Evolutionary conservation across 2,888 invertebrate species (phyloP).

Genomic region (Perdita meconis): DNA sequence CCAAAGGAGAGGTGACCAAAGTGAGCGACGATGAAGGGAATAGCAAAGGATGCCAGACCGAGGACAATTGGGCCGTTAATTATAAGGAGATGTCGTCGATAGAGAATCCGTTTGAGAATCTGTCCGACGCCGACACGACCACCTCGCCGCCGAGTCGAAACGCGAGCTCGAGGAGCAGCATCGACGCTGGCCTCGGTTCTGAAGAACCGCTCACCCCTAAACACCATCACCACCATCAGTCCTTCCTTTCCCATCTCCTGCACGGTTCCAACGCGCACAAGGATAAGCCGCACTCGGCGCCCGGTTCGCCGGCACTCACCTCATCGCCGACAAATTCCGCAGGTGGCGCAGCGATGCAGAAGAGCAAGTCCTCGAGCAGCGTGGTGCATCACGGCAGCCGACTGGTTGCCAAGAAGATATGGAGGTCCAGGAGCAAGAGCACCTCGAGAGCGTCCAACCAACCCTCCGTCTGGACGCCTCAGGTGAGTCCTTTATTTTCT

Average conservation of each 20-base stretch:
- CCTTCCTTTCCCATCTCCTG: slow-evolving; percentile 87
- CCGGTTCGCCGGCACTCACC: slow-evolving; percentile 85
- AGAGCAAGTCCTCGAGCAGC: slow-evolving; percentile 94
- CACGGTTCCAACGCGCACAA: slow-evolving; percentile 85
- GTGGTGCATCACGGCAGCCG: slow-evolving; percentile 90
- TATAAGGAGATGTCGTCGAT: slow-evolving; percentile 85
- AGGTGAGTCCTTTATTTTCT: slow-evolving; percentile 87
- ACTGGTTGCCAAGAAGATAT: slow-evolving; percentile 93
- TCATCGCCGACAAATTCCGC: slow-evolving; percentile 84
- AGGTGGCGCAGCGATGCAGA: slow-evolving; percentile 92
- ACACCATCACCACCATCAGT: slow-evolving; percentile 86
- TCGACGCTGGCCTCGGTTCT: slow-evolving; percentile 84
- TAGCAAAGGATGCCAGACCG: slow-evolving; percentile 91
- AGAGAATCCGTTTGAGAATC: slow-evolving; percentile 79
- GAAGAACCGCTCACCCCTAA: slow-evolving; percentile 84
- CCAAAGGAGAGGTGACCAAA: slow-evolving; percentile 90
- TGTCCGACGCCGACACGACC: slow-evolving; percentile 81
- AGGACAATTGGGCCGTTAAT: slow-evolving; percentile 90
- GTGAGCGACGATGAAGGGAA: slow-evolving; percentile 92
- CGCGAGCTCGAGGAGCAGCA: slow-evolving; percentile 86
- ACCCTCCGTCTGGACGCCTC: slow-evolving; percentile 91
- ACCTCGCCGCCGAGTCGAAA: slow-evolving; percentile 84
- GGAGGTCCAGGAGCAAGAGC: slow-evolving; percentile 93
- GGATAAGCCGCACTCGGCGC: slow-evolving; percentile 85
- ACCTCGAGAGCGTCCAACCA: slow-evolving; percentile 88